Evolutionary conservation across 2,888 invertebrate genomes (phyloP).

Genomic region (Sphaeridia pumilis): DNA sequence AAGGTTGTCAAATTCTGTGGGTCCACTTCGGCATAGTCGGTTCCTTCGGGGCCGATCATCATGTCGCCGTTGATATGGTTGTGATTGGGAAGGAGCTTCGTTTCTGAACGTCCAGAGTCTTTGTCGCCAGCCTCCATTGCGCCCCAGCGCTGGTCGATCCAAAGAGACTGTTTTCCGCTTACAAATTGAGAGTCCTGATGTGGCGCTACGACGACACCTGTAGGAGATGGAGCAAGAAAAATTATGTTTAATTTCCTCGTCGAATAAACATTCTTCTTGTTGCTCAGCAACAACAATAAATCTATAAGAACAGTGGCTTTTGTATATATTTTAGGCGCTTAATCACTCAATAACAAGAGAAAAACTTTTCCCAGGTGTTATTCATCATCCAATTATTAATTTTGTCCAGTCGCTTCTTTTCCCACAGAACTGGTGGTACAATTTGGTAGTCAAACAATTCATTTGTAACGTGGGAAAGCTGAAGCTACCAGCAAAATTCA

Average conservation of each 20-base stretch:
- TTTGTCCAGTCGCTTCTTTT: no score
- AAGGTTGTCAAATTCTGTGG: conserved; percentile 56
- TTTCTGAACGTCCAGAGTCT: conserved; percentile 46
- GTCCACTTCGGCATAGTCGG: conserved; percentile 56
- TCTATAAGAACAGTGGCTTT: no score
- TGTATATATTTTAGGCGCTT: no score
- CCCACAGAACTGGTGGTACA: no score
- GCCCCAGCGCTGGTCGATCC: conserved; percentile 60
- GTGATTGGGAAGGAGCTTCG: conserved; percentile 47
- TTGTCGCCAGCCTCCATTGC: conserved; percentile 48
- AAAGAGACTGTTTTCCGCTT: conserved; percentile 51
- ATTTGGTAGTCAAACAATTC: no score
- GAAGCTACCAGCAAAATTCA: no score
- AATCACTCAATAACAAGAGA: no score
- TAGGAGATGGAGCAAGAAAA: conserved; percentile 10
- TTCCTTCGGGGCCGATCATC: conserved; percentile 38
- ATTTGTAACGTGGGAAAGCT: no score
- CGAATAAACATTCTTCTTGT: no score
- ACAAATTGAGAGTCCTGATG: conserved; percentile 36
- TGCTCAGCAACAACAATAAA: no score
- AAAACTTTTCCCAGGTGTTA: no score
- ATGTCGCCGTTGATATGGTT: conserved; percentile 42
- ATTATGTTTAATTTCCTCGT: conserved; percentile 3
- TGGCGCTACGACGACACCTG: conserved; percentile 35
- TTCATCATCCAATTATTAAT: no score